These are phyloP conservation scores for Lasioglossum albipes DNA, from an alignment of 1,140 invertebrate species.

Conservation along the genomic window DNA sequence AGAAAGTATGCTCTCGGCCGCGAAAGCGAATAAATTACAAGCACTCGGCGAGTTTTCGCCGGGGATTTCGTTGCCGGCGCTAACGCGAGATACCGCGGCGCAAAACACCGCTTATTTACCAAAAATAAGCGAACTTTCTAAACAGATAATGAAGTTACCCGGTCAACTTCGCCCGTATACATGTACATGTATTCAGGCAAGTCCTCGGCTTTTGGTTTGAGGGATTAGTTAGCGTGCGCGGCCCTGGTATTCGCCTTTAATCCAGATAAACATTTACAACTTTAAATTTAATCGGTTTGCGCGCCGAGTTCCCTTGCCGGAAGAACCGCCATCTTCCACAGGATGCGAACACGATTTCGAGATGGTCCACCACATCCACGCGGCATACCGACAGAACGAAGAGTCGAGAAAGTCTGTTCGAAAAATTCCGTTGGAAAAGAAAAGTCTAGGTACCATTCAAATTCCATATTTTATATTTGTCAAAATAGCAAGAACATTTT, in stretches of 20 bases:
- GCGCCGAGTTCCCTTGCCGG: neutral
- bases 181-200: neutral
- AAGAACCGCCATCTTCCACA: neutral
- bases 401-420: too few species aligned
- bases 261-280: slow-evolving; percentile 35
- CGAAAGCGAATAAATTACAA: slow-evolving; percentile 25
- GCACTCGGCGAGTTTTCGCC: neutral
- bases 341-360: too few species aligned
- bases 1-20: neutral
- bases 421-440: too few species aligned
- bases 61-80: neutral
- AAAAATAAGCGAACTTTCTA: slow-evolving; percentile 30
- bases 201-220: slow-evolving; percentile 4
- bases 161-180: slow-evolving; percentile 7
- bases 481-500: too few species aligned
- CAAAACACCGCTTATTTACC: slow-evolving; percentile 22
- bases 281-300: slow-evolving; percentile 26
- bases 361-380: too few species aligned
- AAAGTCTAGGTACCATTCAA: too few species aligned
- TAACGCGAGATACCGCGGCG: slow-evolving; percentile 10
- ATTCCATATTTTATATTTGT: too few species aligned
- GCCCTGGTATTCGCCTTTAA: neutral
- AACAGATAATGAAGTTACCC: slow-evolving; percentile 35
- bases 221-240: neutral
- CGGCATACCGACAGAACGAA: too few species aligned